Evolutionary conservation across 92 coral and sea anemone species (phyloP).

Genomic region (Actinostola sp.): DNA sequence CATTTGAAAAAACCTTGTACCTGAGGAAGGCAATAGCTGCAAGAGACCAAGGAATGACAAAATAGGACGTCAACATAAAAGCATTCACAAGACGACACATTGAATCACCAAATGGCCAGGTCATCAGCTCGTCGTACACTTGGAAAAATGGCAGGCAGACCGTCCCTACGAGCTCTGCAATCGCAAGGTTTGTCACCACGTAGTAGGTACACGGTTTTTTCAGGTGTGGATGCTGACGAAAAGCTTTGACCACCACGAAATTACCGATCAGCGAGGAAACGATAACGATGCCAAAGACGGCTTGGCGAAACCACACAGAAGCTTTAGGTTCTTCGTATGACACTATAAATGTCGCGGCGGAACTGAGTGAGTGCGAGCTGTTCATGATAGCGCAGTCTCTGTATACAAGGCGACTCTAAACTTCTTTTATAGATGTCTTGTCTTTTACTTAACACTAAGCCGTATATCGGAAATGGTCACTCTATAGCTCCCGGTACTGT

Average conservation of each 20-base stretch:
- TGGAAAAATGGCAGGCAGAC: conserved; percentile 41
- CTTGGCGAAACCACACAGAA: conserved; percentile 8
- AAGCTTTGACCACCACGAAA: conserved; percentile 38
- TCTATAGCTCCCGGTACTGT: no score
- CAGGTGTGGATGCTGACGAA: conserved; percentile 31
- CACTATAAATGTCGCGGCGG: background rate
- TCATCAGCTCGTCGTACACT: conserved; percentile 36
- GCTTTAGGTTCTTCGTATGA: conserved; percentile 15
- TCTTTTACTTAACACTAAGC: no score
- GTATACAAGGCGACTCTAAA: no score
- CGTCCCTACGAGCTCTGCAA: conserved; percentile 37
- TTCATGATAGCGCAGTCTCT: no score
- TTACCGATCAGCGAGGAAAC: conserved; percentile 37
- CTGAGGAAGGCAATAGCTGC: conserved; percentile 33
- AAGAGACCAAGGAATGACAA: conserved; percentile 49
- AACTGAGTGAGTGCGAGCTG: background rate
- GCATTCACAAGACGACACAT: conserved; percentile 48
- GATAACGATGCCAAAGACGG: conserved; percentile 22
- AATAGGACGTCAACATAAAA: conserved; percentile 30
- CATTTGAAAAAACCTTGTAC: conserved; percentile 4
- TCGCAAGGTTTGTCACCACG: conserved; percentile 36
- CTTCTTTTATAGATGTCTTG: no score
- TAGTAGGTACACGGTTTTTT: conserved; percentile 36
- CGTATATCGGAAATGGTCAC: no score
- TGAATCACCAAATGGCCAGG: conserved; percentile 38